These are phyloP conservation scores for Brachionus rotundiformis DNA, from an alignment of 1,140 invertebrate species.

Conservation along the genomic window DNA sequence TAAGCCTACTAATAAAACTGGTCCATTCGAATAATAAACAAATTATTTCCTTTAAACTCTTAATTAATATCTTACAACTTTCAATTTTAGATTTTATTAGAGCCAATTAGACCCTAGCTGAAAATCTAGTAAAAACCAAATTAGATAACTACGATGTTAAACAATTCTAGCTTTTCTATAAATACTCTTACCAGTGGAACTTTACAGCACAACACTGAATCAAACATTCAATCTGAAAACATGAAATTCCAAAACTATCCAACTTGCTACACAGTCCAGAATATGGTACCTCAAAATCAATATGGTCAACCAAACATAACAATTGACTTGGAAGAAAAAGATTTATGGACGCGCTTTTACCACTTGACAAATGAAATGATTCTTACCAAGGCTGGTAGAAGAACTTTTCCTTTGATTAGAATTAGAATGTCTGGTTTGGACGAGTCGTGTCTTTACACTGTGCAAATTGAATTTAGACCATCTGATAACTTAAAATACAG, in stretches of 20 bases:
- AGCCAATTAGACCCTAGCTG: constrained; percentile 37
- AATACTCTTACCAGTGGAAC: not conserved
- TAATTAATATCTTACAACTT: constrained; percentile 34
- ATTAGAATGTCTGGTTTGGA: not conserved
- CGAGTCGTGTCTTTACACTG: constrained; percentile 8
- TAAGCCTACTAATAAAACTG: constrained; percentile 36
- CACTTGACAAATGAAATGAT: constrained; percentile 97
- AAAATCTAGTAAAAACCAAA: not conserved
- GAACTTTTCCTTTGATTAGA: constrained; percentile 39
- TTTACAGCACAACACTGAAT: not conserved
- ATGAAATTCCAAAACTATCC: constrained; percentile 14
- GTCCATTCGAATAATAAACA: constrained; percentile 41
- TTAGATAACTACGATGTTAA: not conserved
- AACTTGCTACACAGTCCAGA: not conserved
- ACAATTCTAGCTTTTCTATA: constrained; percentile 25
- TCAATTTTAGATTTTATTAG: constrained; percentile 37
- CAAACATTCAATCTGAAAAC: not conserved
- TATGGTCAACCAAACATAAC: not conserved
- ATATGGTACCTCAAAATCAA: not conserved
- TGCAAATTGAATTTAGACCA: constrained; percentile 27
- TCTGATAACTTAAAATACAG: constrained; percentile 45
- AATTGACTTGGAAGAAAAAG: constrained; percentile 63
- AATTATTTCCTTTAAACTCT: constrained; percentile 36
- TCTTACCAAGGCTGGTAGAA: constrained; percentile 76
- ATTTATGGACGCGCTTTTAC: constrained; percentile 97